Evolutionary conservation across 2,113 vertebrate genomes (phyloP).

Genomic region (Crotalus helleri): DNA sequence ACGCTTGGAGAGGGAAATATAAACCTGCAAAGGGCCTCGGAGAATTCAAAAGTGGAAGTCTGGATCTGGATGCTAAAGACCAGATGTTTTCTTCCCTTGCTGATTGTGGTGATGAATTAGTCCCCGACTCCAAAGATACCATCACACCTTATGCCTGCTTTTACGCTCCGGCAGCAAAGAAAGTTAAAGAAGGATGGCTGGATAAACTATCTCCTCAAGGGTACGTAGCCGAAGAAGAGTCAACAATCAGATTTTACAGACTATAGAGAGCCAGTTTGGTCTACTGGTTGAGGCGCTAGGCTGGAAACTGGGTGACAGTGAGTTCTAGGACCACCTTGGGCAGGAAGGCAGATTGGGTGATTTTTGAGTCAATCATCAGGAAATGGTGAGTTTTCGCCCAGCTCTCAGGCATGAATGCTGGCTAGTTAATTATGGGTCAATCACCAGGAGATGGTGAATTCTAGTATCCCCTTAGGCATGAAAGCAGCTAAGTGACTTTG

Average conservation of each 20-base stretch:
- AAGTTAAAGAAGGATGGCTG: conserved; percentile 86
- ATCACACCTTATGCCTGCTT: conserved; percentile 96
- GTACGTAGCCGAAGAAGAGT: conserved; percentile 61
- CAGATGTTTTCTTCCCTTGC: conserved; percentile 56
- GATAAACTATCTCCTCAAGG: conserved; percentile 95
- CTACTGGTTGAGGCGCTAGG: not conserved
- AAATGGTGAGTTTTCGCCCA: not conserved
- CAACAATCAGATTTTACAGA: not conserved
- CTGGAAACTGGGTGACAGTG: not conserved
- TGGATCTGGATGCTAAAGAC: conserved; percentile 54
- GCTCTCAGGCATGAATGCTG: not conserved
- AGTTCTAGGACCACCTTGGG: not conserved
- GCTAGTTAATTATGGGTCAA: no score
- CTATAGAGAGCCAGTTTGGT: not conserved
- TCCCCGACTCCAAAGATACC: conserved; percentile 43
- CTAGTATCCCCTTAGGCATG: no score
- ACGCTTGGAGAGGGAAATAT: conserved; percentile 57
- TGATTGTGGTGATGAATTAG: conserved; percentile 36
- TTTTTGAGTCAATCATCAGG: not conserved
- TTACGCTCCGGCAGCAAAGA: conserved; percentile 74
- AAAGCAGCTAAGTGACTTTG: no score
- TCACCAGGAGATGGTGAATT: no score
- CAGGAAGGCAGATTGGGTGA: not conserved
- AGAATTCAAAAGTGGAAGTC: conserved; percentile 44
- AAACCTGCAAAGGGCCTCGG: conserved; percentile 45